phyloP scores from a whole-genome alignment of 2,888 invertebrate species.

The Galerucella nymphaeae region DNA sequence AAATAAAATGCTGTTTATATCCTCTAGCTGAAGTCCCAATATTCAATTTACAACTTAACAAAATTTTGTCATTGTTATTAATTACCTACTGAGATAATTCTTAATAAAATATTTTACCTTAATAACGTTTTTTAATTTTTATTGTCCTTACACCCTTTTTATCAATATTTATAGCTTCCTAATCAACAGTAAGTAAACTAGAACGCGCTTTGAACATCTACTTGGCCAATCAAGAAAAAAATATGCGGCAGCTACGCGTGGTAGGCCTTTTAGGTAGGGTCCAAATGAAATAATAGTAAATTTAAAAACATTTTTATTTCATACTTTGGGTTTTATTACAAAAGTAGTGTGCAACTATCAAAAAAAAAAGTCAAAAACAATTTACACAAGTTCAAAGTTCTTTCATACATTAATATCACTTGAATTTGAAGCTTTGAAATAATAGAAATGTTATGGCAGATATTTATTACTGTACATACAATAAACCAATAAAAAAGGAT shows the following conservation, averaged over 20 bases:
- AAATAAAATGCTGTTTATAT: conserved; percentile 48
- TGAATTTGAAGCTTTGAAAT: background rate
- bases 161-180: no score
- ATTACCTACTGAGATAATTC: conserved; percentile 53
- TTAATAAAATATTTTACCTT: conserved; percentile 52
- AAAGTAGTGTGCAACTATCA: conserved; percentile 22
- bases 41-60: conserved; percentile 52
- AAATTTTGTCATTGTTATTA: conserved; percentile 60
- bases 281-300: background rate
- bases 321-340: conserved; percentile 30
- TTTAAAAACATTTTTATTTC: conserved; percentile 21
- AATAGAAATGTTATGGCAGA: background rate
- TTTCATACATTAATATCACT: conserved; percentile 5
- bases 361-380: conserved; percentile 23
- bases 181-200: no score
- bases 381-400: conserved; percentile 14
- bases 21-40: conserved; percentile 51
- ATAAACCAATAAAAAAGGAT: background rate
- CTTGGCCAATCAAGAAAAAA: no score
- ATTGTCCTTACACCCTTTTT: no score
- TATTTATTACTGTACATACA: background rate
- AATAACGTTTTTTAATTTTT: background rate
- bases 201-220: no score
- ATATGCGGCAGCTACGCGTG: no score
- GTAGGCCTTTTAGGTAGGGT: no score